phyloP scores from a whole-genome alignment of 1,140 invertebrate species.

The Caenorhabditis latens region DNA sequence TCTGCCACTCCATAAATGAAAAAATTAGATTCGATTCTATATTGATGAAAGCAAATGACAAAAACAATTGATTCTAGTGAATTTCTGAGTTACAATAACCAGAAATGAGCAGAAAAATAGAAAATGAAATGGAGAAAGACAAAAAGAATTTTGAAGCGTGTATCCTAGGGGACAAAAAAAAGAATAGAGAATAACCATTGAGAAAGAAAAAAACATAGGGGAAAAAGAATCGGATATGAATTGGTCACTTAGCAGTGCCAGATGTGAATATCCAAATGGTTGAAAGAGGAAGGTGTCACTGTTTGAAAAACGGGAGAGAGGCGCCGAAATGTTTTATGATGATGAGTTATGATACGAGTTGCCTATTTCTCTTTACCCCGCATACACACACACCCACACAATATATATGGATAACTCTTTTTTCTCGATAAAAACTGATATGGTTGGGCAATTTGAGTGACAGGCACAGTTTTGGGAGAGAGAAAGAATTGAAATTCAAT shows the following conservation, averaged over 20 bases:
- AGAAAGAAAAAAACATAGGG: background rate
- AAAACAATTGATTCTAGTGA: background rate
- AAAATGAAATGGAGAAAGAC: background rate
- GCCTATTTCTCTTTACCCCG: background rate
- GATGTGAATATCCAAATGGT: constrained; percentile 46
- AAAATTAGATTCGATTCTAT: background rate
- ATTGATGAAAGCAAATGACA: background rate
- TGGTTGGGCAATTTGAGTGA: background rate
- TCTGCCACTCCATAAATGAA: background rate
- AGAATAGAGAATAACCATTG: background rate
- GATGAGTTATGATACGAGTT: constrained; percentile 50
- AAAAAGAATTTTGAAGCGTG: constrained; percentile 6
- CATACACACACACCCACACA: background rate
- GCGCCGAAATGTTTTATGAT: constrained; percentile 45
- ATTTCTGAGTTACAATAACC: background rate
- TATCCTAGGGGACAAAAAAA: constrained; percentile 24
- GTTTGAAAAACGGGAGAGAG: constrained; percentile 7
- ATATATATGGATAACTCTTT: constrained; percentile 1
- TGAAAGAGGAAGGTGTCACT: background rate
- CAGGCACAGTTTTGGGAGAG: background rate
- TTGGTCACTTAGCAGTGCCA: constrained; percentile 48
- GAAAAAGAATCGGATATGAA: background rate
- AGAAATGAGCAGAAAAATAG: background rate
- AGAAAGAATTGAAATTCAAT: background rate
- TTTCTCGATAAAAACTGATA: constrained; percentile 6